These are phyloP conservation scores for Echeneis naucrates DNA, from an alignment of 2,797 vertebrate species.

Conservation along the genomic window DNA sequence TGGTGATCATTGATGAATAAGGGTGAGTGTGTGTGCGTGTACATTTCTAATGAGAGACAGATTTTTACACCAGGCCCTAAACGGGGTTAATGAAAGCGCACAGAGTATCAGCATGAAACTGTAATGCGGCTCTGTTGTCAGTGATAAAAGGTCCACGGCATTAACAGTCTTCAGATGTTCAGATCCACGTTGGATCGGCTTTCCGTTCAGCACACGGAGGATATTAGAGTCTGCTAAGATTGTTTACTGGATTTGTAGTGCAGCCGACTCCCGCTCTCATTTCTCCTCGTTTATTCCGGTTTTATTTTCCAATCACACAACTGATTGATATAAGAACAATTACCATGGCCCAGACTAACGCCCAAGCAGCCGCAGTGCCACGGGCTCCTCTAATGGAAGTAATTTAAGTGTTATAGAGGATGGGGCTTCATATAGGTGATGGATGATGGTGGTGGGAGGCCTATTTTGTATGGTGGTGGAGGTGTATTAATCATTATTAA, in stretches of 20 bases:
- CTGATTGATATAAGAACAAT: slow-evolving; percentile 68
- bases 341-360: slow-evolving; percentile 34
- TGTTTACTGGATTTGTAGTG: slow-evolving; percentile 20
- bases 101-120: slow-evolving; percentile 8
- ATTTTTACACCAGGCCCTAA: not conserved
- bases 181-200: not conserved
- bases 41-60: not conserved
- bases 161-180: not conserved
- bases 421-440: slow-evolving; percentile 74
- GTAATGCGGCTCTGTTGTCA: not conserved
- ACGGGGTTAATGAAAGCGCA: slow-evolving; percentile 19
- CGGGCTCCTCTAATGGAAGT: slow-evolving; percentile 69
- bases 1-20: slow-evolving; percentile 14
- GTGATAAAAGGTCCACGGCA: not conserved
- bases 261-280: slow-evolving; percentile 46
- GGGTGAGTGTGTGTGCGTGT: not conserved
- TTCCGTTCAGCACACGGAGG: slow-evolving; percentile 5
- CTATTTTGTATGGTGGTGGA: slow-evolving; percentile 64
- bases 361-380: slow-evolving; percentile 41
- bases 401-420: slow-evolving; percentile 68
- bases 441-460: slow-evolving; percentile 63
- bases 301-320: slow-evolving; percentile 62
- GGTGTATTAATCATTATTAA: slow-evolving; percentile 82
- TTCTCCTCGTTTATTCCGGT: slow-evolving; percentile 63
- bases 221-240: slow-evolving; percentile 14